phyloP scores from a whole-genome alignment of 2,113 vertebrate genomes.

The Puffinus mauretanicus region DNA sequence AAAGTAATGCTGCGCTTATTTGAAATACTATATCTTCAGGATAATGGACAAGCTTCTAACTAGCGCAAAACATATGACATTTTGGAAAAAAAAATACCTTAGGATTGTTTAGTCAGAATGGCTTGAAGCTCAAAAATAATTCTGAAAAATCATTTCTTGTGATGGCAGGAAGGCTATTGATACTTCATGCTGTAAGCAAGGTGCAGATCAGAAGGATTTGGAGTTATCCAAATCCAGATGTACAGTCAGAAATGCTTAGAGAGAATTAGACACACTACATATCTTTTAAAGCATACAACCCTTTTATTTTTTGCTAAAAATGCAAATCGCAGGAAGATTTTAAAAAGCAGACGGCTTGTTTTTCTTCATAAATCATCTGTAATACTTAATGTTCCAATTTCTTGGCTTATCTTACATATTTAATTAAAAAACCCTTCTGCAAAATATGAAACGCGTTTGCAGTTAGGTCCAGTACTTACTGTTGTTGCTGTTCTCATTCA shows the following conservation, averaged over 20 bases:
- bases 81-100: not conserved
- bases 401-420: not conserved
- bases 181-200: not conserved
- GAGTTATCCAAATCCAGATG: not conserved
- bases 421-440: not conserved
- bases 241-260: not conserved
- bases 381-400: not conserved
- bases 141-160: not conserved
- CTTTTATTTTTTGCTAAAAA: not conserved
- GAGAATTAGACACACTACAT: not conserved
- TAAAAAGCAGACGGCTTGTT: not conserved
- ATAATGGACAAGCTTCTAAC: not conserved
- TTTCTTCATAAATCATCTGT: not conserved
- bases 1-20: not conserved
- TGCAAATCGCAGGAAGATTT: not conserved
- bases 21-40: not conserved
- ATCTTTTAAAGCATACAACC: not conserved
- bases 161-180: not conserved
- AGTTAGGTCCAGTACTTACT: not conserved
- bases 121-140: not conserved
- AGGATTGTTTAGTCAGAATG: not conserved
- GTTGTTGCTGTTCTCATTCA: conserved; percentile 10
- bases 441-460: not conserved
- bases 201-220: not conserved
- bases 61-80: not conserved